Evolutionary conservation across 1,140 invertebrate genomes (phyloP).

Genomic region (Heliconius congener): DNA sequence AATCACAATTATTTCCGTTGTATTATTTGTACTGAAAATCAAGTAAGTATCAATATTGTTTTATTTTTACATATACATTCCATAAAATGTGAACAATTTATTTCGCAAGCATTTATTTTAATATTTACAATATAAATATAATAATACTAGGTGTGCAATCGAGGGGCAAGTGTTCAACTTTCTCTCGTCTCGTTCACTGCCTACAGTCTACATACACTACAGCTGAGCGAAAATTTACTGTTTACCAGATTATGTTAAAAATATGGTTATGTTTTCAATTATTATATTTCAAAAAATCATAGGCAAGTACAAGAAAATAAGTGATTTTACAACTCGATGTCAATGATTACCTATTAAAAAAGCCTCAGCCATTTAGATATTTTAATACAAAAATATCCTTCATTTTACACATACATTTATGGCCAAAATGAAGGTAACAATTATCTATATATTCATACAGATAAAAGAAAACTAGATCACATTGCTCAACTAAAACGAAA

Average conservation of each 20-base stretch:
- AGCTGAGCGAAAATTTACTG: constrained; percentile 24
- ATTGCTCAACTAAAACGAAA: neutral
- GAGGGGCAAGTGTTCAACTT: constrained; percentile 20
- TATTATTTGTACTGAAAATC: neutral
- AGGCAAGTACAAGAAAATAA: too few relatives aligned
- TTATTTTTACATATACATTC: neutral
- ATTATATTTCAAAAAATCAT: neutral
- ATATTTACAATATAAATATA: neutral
- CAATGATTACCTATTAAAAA: too few relatives aligned
- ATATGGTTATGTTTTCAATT: neutral
- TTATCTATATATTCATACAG: neutral
- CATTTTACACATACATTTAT: too few relatives aligned
- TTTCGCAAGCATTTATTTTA: neutral
- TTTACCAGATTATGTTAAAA: constrained; percentile 15
- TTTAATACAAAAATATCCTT: too few relatives aligned
- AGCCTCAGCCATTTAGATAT: too few relatives aligned
- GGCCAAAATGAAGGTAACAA: too few relatives aligned
- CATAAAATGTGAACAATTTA: neutral
- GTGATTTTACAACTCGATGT: too few relatives aligned
- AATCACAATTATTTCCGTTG: neutral
- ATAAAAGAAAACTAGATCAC: constrained; percentile 6
- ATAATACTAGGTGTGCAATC: constrained; percentile 10
- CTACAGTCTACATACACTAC: constrained; percentile 1
- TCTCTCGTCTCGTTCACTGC: constrained; percentile 27
- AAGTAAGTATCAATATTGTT: neutral